Conservation (phyloP, 2,888 invertebrate species). For the Ligdia adustata region DNA sequence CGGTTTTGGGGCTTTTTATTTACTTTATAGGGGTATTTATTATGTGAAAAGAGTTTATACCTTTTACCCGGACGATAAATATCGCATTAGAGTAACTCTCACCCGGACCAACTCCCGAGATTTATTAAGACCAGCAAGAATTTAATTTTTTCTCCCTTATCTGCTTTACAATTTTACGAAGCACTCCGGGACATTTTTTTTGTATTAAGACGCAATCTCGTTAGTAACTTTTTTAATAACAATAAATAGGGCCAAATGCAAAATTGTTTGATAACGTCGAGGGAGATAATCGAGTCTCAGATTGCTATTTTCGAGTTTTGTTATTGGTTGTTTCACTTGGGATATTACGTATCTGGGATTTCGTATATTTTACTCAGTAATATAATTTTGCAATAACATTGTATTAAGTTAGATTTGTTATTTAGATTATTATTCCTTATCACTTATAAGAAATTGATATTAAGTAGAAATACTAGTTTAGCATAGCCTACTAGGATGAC, state of each 20-base stretch:
- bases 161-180: slow-evolving; percentile 52
- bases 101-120: slow-evolving; percentile 47
- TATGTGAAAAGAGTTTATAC: slow-evolving; percentile 64
- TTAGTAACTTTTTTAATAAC: slow-evolving; percentile 35
- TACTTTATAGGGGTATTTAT: slow-evolving; percentile 64
- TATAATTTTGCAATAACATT: too few species aligned
- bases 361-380: neutral
- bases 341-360: neutral
- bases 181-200: slow-evolving; percentile 47
- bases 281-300: slow-evolving; percentile 18
- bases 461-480: too few species aligned
- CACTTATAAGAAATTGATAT: too few species aligned
- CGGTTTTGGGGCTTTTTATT: slow-evolving; percentile 37
- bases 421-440: too few species aligned
- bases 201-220: slow-evolving; percentile 27
- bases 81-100: slow-evolving; percentile 69
- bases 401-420: too few species aligned
- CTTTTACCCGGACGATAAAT: slow-evolving; percentile 69
- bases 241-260: slow-evolving; percentile 30
- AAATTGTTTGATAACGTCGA: slow-evolving; percentile 28
- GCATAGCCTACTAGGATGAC: too few species aligned
- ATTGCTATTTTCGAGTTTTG: slow-evolving; percentile 19
- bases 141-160: slow-evolving; percentile 61
- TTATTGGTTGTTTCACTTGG: slow-evolving; percentile 10
- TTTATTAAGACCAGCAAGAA: slow-evolving; percentile 64